These are phyloP conservation scores for Sandelia bainsii DNA, from an alignment of 2,797 vertebrate species.

Conservation along the genomic window DNA sequence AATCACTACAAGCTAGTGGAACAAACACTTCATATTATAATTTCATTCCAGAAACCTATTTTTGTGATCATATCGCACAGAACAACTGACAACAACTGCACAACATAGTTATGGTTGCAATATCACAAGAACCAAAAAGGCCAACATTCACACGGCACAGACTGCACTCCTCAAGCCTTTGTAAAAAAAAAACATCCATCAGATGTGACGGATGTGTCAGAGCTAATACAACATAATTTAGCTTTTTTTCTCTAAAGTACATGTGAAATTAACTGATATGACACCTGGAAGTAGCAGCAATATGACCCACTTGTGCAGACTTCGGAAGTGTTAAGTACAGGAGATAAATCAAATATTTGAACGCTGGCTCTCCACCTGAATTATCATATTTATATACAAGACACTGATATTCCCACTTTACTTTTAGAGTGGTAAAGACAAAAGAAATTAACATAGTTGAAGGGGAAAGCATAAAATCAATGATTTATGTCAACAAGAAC, in stretches of 20 bases:
- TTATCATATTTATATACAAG: slow-evolving; percentile 20
- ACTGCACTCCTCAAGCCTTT: background rate
- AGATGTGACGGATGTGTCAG: slow-evolving; percentile 5
- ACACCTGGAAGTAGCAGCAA: background rate
- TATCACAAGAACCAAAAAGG: slow-evolving; percentile 17
- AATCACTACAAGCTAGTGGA: slow-evolving; percentile 40
- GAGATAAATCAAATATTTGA: slow-evolving; percentile 4
- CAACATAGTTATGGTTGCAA: slow-evolving; percentile 11
- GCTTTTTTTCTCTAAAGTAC: background rate
- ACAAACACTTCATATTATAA: slow-evolving; percentile 37
- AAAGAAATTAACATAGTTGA: slow-evolving; percentile 13
- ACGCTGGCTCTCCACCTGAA: background rate
- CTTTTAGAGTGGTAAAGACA: slow-evolving; percentile 19
- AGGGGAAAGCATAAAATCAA: slow-evolving; percentile 22
- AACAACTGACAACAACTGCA: slow-evolving; percentile 20
- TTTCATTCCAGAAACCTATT: slow-evolving; percentile 39
- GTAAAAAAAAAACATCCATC: background rate
- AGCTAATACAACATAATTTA: background rate
- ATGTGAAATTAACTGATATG: background rate
- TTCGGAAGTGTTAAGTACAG: background rate
- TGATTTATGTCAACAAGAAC: slow-evolving; percentile 20
- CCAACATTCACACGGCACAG: slow-evolving; percentile 3
- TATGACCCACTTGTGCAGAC: background rate
- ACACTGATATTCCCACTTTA: slow-evolving; percentile 30
- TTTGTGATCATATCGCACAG: slow-evolving; percentile 23